These are phyloP conservation scores for Oncopodura yosiiana DNA, from an alignment of 1,140 invertebrate genomes.

Conservation along the genomic window DNA sequence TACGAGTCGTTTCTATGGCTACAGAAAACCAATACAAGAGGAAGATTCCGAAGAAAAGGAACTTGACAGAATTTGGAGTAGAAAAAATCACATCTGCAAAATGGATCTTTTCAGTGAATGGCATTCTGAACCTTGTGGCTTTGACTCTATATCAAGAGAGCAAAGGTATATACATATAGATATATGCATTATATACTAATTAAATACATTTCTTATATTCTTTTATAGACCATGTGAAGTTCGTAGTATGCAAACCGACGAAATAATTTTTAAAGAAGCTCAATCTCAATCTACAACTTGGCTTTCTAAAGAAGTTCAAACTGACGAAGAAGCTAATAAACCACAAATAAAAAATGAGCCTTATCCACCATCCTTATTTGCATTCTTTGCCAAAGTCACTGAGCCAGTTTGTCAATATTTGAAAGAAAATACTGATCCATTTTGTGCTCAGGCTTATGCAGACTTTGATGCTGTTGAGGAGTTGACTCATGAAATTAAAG, in stretches of 20 bases:
- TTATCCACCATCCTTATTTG: constrained; percentile 28
- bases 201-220: too few relatives aligned
- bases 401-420: constrained; percentile 22
- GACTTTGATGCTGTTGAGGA: background rate
- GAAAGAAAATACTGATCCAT: constrained; percentile 23
- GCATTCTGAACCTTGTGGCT: background rate
- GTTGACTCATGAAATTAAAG: background rate
- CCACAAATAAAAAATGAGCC: constrained; percentile 6
- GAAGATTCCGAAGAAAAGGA: too few relatives aligned
- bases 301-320: constrained; percentile 14
- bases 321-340: constrained; percentile 1
- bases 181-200: too few relatives aligned
- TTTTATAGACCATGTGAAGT: constrained; percentile 1
- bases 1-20: too few relatives aligned
- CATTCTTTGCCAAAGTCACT: constrained; percentile 29
- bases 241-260: constrained; percentile 8
- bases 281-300: background rate
- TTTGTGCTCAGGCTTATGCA: constrained; percentile 6
- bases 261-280: constrained; percentile 6
- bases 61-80: too few relatives aligned
- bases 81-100: too few relatives aligned
- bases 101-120: background rate
- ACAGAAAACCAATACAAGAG: too few relatives aligned
- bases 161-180: background rate
- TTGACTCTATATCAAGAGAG: background rate